phyloP scores from a whole-genome alignment of 2,797 vertebrate genomes.

The Alectoris magna region DNA sequence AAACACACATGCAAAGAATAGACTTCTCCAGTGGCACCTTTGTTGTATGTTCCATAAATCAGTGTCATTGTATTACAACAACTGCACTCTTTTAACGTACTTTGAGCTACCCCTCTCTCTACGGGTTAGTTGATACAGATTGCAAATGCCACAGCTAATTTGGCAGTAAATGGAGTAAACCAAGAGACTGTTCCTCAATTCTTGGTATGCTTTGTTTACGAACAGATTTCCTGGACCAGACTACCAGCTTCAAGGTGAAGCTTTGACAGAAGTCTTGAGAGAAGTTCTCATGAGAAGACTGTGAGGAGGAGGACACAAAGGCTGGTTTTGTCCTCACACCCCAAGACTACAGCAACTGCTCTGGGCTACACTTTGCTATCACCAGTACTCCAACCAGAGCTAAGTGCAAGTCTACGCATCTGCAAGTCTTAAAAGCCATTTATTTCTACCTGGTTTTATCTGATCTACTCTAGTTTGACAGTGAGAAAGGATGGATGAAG shows the following conservation, averaged over 20 bases:
- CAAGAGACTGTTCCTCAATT: slow-evolving; percentile 27
- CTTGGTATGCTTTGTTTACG: neutral
- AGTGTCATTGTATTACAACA: slow-evolving; percentile 63
- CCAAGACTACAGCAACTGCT: neutral
- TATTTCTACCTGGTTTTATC: neutral
- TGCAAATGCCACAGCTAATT: slow-evolving; percentile 73
- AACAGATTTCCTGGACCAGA: neutral
- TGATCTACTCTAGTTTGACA: slow-evolving; percentile 17
- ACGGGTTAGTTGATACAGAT: slow-evolving; percentile 51
- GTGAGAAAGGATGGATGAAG: neutral
- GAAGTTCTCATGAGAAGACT: neutral
- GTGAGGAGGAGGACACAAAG: neutral
- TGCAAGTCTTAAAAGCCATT: neutral
- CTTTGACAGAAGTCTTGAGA: neutral
- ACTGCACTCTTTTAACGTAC: slow-evolving; percentile 52
- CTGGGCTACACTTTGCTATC: fast-evolving
- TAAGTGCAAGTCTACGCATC: neutral
- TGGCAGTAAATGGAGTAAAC: slow-evolving; percentile 73
- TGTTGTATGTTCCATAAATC: slow-evolving; percentile 78
- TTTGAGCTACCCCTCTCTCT: slow-evolving; percentile 27
- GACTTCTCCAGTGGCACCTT: slow-evolving; percentile 73
- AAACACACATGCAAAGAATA: slow-evolving; percentile 75
- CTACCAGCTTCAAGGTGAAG: slow-evolving; percentile 29
- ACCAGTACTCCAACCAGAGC: neutral
- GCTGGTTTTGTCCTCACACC: neutral